phyloP scores from a whole-genome alignment of 2,888 invertebrate species.

The Diaperis boleti region DNA sequence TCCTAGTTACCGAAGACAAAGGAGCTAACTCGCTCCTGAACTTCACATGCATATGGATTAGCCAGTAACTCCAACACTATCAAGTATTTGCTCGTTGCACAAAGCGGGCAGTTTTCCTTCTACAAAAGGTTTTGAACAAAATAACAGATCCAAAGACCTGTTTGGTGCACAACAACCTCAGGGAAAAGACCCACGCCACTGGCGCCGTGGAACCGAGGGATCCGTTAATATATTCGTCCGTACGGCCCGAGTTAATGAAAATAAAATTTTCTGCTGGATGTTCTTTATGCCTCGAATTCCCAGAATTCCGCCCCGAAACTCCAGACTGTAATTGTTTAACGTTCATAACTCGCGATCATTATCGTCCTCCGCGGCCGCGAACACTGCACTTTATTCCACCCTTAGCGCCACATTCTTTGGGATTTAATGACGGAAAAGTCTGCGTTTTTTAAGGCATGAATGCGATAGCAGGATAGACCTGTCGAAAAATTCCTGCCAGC shows the following conservation, averaged over 20 bases:
- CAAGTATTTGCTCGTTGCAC: too few relatives aligned
- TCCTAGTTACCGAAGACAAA: too few relatives aligned
- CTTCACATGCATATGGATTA: too few relatives aligned
- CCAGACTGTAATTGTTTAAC: slow-evolving; percentile 44
- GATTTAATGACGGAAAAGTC: slow-evolving; percentile 31
- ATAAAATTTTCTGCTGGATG: slow-evolving; percentile 35
- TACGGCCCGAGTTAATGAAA: slow-evolving; percentile 29
- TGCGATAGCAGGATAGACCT: slow-evolving; percentile 12
- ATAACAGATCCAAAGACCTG: too few relatives aligned
- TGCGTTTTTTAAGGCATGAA: slow-evolving; percentile 6
- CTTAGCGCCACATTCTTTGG: slow-evolving; percentile 30
- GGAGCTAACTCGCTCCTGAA: too few relatives aligned
- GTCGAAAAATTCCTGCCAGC: slow-evolving; percentile 1
- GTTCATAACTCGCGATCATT: slow-evolving; percentile 46
- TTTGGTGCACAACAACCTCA: neutral
- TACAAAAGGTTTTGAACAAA: too few relatives aligned
- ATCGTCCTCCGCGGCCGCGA: slow-evolving; percentile 42
- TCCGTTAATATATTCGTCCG: slow-evolving; percentile 27
- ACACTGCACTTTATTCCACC: slow-evolving; percentile 45
- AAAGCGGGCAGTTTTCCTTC: too few relatives aligned
- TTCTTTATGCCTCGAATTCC: slow-evolving; percentile 24
- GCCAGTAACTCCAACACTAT: too few relatives aligned
- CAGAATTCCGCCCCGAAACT: slow-evolving; percentile 19
- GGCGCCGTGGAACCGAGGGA: too few relatives aligned
- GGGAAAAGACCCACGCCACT: too few relatives aligned